Base-by-base conservation (phyloP, 2,888 invertebrate species). In the Drosophila paracracens region DNA sequence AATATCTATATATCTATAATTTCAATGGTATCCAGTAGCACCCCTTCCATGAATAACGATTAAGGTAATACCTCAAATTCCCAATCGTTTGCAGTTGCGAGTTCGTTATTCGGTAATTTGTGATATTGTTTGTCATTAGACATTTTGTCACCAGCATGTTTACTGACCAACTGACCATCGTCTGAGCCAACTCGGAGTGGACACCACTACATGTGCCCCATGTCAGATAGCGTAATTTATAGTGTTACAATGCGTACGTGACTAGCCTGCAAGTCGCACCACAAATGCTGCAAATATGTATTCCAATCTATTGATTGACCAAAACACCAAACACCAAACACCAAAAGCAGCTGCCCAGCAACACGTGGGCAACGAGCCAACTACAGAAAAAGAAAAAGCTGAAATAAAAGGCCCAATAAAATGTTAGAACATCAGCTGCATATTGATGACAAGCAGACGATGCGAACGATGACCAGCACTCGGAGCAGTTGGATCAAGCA, bases 391-490 rank as follows among this genome's bases (percentile, higher is more conserved):
- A 70, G 54, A 61, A 25, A 38, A 51, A 13, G 43, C 29, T 4
- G 2, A 43, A 31, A 46, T 66, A 36, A 60, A 70, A 60, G 66
- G 76, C 59, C 57, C 66, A 77, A 75, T 69, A 68, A 76, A 76
- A 70, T 59, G 67, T 76, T 78, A 87, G 86, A 89, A 87, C 86
- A 84, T 60, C 76, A 52, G 43, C 73, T 87, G 89, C 88, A 86
- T 86, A 86, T 89, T 86, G 89, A 86, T 89, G 84, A 66, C 63
- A 67, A 58, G 52, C 46, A 71, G 67, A 52, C 63, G 62, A 57
- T 57, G 78, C 40, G 57, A 51, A 56, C 61, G 62, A 59, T 54
- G 61, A 66, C 54, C 46, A 62, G 38, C 53, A 61, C 27, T 51
- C 31, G 16, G 40, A 57, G n/a, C 60, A 63, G 46, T 52, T 68